Conservation (phyloP, 2,888 invertebrate genomes). For the Phyto melanocephala region DNA sequence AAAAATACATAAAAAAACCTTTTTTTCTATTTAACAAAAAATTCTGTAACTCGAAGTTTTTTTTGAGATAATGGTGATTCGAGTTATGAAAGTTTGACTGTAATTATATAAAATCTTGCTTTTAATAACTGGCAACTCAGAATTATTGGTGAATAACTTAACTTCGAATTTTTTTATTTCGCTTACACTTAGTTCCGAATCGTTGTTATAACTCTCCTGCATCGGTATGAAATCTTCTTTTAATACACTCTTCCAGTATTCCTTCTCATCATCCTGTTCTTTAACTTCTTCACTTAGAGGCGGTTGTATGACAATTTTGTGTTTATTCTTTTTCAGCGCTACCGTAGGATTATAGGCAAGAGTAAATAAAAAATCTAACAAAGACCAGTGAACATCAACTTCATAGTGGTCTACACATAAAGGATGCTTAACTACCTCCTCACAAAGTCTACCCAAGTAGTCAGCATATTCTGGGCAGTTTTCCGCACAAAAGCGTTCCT, state of each 20-base stretch:
- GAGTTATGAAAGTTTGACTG: no score
- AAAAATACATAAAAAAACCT: no score
- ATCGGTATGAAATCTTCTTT: slow-evolving; percentile 70
- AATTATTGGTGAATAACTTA: no score
- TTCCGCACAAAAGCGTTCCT: slow-evolving; percentile 79
- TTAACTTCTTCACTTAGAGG: slow-evolving; percentile 31
- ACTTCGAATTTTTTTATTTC: no score
- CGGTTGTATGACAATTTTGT: slow-evolving; percentile 66
- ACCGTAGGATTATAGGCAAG: slow-evolving; percentile 77
- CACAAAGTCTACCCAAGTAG: slow-evolving; percentile 76
- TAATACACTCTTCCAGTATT: slow-evolving; percentile 66
- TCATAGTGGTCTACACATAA: slow-evolving; percentile 73
- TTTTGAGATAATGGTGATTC: no score
- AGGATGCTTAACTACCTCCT: slow-evolving; percentile 71
- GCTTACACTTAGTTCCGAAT: slow-evolving; percentile 74
- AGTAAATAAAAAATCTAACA: slow-evolving; percentile 79
- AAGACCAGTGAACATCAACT: slow-evolving; percentile 79
- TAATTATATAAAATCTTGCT: no score
- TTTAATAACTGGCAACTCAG: no score
- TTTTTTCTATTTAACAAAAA: no score
- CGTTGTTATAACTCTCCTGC: slow-evolving; percentile 54
- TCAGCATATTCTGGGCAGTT: slow-evolving; percentile 79
- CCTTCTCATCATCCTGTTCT: slow-evolving; percentile 38
- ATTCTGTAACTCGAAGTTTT: no score
- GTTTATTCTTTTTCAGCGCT: slow-evolving; percentile 70